phyloP scores from a whole-genome alignment of 2,888 invertebrate species.

The Brachycybe producta region DNA sequence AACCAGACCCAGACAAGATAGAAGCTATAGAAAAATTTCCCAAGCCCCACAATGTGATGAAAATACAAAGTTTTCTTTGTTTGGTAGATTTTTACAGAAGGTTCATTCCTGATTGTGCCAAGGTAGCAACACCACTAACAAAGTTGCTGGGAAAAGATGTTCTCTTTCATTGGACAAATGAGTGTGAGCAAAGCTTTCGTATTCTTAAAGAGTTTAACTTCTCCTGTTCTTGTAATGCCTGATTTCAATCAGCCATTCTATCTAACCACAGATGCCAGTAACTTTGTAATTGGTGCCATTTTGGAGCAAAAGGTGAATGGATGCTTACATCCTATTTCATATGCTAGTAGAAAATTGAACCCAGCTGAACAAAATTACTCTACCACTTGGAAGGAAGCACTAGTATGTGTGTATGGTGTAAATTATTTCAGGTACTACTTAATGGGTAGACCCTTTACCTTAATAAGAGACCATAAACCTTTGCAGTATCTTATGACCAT shows the following conservation, averaged over 20 bases:
- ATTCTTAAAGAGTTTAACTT: neutral
- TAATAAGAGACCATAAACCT: too few species aligned
- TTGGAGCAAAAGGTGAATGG: neutral
- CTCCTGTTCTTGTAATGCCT: neutral
- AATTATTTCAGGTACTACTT: too few species aligned
- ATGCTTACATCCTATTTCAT: neutral
- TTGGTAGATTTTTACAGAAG: neutral
- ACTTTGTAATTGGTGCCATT: constrained; percentile 3
- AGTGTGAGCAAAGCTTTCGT: neutral
- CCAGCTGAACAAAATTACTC: constrained; percentile 8
- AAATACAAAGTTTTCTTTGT: constrained; percentile 8
- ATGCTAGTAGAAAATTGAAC: constrained; percentile 5
- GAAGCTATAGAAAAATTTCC: constrained; percentile 1
- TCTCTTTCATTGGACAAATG: neutral
- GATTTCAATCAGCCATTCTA: constrained; percentile 1
- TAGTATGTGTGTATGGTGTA: constrained; percentile 6
- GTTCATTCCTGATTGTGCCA: constrained; percentile 4
- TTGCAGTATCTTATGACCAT: too few species aligned
- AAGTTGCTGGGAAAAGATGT: neutral
- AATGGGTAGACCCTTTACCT: too few species aligned
- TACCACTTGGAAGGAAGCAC: constrained; percentile 1
- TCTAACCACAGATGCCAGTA: constrained; percentile 4
- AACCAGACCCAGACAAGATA: neutral
- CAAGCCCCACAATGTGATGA: neutral
- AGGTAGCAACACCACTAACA: constrained; percentile 1